Base-by-base conservation (phyloP, 2,888 invertebrate species). In the Noctua pronuba region DNA sequence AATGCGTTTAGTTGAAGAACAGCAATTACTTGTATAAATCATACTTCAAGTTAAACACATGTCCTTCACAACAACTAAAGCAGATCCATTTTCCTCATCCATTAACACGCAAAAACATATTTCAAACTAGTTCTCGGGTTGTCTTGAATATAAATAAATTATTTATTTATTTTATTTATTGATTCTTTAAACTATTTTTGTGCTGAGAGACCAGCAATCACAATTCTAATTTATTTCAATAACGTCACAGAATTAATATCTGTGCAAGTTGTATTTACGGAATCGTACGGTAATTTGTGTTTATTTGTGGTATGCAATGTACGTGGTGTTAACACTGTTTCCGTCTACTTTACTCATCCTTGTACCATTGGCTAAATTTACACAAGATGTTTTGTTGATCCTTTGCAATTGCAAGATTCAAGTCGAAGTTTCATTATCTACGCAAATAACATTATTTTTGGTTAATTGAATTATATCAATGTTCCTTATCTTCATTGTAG, bases 181-280 rank as follows among this genome's bases (percentile, higher is more conserved):
- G 49, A 82, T 70, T 76, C 44, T 31, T n/a, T 31, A 64, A 10
- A 35, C 28, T 66, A 35, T 70, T 18, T 66, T 70, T 64, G 66
- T 60, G 16, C 18, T 84, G 16, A 65, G 74, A 44, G 69, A 81
- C 71, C 70, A 76, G 73, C 66, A 52, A 75, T 75, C 44, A 44
- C 38, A 65, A 67, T 77, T 68, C 28, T 44, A 46, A 86, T 73
- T n/a, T 73, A 64, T 76, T 85, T 64, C 38, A 21, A 66, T 82
- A 52, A 73, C 78, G 75, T 73, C 74, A 73, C 66, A 52, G 72
- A 82, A 77, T 69, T 31, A 72, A 86, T 73, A 64, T 72, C 46
- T 81, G 71, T 41, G 64, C 6, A 58, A 58, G 58, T 28, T 28
- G 58, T 70, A 49, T 75, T 75, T 75, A 70, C 35, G 13, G 78